Evolutionary conservation across 2,888 invertebrate species (phyloP), one percentile per base, ranked within the genome.

Genomic region (Drosophila macrothrix): DNA sequence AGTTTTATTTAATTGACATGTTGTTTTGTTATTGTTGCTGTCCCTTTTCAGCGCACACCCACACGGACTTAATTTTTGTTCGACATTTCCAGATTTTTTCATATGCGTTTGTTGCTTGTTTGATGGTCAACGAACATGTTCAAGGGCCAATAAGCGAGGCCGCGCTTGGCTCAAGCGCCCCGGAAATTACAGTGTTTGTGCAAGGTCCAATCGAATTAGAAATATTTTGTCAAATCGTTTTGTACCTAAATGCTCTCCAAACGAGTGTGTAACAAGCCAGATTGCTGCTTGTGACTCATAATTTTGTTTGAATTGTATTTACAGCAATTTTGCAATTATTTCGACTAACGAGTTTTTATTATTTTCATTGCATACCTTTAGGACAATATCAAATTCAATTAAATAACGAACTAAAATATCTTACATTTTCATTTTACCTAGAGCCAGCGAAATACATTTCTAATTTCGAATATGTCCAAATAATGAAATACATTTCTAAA

Each of bases 61-160:
- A 41, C 28, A 19, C 19, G 19, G 28, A 7, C 22, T 56, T n/a
- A 10, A 43, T 35, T n/a, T 53, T 19, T 49, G 33, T 22, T 22
- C 67, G 39, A 29, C 52, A 6, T 41, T 83, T 73, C 83, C 66
- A 60, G 71, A 72, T 83, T 69, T 87, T 75, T 46, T 79, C 64
- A 53, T 73, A 67, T 67, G 52, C 50, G 83, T 67, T 69, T 71
- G 41, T 39, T 54, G 67, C n/a, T 60, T 62, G 49, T 58, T 75
- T 78, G 77, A 80, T 90, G 91, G 92, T 92, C 91, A 91, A 90
- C 88, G 90, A 79, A 90, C 91, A 91, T 80, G 81, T 78, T 78
- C 91, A 90, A 91, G 92, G 88, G 82, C 82, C 72, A 69, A 67
- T 54, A 64, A 73, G 59, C 73, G 67, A 81, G 84, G 74, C 53